phyloP scores from a whole-genome alignment of 53 echinoderm and acorn worm species.

The Apostichopus leukothele region DNA sequence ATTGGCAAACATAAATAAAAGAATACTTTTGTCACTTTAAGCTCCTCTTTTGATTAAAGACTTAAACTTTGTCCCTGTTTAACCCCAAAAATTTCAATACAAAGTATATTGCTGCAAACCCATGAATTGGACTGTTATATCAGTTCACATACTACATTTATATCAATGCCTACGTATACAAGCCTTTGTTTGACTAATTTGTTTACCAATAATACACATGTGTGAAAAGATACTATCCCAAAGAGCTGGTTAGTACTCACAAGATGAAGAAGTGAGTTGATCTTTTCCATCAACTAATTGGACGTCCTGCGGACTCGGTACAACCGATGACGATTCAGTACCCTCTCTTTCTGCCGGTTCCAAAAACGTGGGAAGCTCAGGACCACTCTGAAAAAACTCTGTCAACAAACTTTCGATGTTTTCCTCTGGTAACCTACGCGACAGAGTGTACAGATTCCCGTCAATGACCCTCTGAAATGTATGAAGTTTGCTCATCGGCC shows the following conservation, averaged over 20 bases:
- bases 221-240: too few species aligned
- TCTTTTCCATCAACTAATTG: neutral
- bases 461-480: slow-evolving; percentile 28
- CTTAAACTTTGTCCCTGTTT: too few species aligned
- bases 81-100: too few species aligned
- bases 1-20: too few species aligned
- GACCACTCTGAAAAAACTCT: neutral
- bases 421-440: neutral
- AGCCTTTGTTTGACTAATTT: too few species aligned
- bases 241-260: neutral
- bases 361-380: neutral
- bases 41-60: too few species aligned
- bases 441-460: slow-evolving; percentile 19
- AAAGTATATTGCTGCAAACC: too few species aligned
- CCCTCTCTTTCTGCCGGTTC: neutral
- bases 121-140: too few species aligned
- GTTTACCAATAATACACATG: too few species aligned
- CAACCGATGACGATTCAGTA: neutral
- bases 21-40: too few species aligned
- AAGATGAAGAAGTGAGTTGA: neutral
- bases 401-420: neutral
- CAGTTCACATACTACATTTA: too few species aligned
- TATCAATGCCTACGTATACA: too few species aligned
- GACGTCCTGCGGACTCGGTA: neutral
- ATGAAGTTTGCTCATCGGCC: neutral